Conservation (phyloP, 1,140 invertebrate species). For the Polypedilum pembai region DNA sequence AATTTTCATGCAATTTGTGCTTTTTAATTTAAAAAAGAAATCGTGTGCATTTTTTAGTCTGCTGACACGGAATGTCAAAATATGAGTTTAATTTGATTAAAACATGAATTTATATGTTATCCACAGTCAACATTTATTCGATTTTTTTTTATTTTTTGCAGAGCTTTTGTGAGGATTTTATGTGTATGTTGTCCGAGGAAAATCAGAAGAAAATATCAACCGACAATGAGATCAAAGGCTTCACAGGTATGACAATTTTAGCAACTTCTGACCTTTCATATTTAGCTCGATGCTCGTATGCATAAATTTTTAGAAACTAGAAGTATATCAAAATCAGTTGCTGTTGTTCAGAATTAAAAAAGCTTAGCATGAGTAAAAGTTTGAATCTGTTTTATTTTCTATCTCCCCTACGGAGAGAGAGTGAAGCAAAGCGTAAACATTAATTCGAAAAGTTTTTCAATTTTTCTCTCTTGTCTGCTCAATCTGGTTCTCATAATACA, state of each 20-base stretch:
- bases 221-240: conserved; percentile 67
- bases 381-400: neutral
- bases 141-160: conserved; percentile 48
- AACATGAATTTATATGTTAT: no score
- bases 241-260: conserved; percentile 56
- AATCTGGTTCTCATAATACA: conserved; percentile 3
- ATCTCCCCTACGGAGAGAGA: neutral
- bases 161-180: conserved; percentile 71
- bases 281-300: no score
- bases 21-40: no score
- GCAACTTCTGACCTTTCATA: neutral
- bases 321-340: no score
- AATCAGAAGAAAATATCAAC: conserved; percentile 66
- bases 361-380: no score
- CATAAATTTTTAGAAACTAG: neutral
- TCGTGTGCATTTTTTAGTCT: no score
- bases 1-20: no score
- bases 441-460: conserved; percentile 37
- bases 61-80: no score
- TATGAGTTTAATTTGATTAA: no score
- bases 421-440: conserved; percentile 30
- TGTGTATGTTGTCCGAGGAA: conserved; percentile 72
- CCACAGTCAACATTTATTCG: neutral
- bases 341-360: no score
- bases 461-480: conserved; percentile 38